Percentiles rank a stretch among this genome's conserved stretches.
Conservation (phyloP, 92 coral and sea anemone genomes). For the Meandrina meandrites region DNA sequence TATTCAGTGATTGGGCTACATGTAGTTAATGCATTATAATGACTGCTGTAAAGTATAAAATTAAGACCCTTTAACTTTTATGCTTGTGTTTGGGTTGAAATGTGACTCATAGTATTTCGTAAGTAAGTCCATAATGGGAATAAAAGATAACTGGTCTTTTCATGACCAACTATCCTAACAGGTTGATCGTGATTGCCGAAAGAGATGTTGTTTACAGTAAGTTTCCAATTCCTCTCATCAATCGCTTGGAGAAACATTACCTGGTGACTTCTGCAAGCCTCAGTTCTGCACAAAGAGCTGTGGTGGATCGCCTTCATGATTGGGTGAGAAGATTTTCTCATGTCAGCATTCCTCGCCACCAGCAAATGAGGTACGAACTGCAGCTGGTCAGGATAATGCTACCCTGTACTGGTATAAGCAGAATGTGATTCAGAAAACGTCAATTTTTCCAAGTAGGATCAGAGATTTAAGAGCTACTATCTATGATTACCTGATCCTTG, state of each 20-base stretch:
- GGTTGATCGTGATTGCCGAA: conserved; percentile 89
- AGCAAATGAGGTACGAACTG: conserved; percentile 32
- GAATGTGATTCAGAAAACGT: too few relatives aligned
- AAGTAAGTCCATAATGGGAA: too few relatives aligned
- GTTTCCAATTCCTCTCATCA: conserved; percentile 83
- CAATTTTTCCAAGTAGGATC: too few relatives aligned
- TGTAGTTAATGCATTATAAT: neutral
- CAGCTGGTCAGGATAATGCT: neutral
- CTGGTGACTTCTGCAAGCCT: conserved; percentile 77
- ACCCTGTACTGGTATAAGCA: too few relatives aligned
- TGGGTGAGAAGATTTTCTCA: conserved; percentile 72
- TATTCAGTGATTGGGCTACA: neutral
- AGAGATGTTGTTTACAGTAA: conserved; percentile 75
- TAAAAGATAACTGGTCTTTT: neutral
- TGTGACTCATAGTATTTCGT: too few relatives aligned
- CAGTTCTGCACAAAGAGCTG: conserved; percentile 45
- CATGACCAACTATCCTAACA: neutral
- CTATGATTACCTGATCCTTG: too few relatives aligned
- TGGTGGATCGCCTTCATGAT: conserved; percentile 47
- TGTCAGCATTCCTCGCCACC: conserved; percentile 45
- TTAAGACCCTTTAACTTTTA: neutral
- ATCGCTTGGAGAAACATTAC: conserved; percentile 86
- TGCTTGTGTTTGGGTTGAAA: too few relatives aligned
- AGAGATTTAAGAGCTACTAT: too few relatives aligned
- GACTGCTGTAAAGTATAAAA: neutral